Evolutionary conservation across 1,140 invertebrate genomes (phyloP).

Genomic region (Wiebesia pumilae): DNA sequence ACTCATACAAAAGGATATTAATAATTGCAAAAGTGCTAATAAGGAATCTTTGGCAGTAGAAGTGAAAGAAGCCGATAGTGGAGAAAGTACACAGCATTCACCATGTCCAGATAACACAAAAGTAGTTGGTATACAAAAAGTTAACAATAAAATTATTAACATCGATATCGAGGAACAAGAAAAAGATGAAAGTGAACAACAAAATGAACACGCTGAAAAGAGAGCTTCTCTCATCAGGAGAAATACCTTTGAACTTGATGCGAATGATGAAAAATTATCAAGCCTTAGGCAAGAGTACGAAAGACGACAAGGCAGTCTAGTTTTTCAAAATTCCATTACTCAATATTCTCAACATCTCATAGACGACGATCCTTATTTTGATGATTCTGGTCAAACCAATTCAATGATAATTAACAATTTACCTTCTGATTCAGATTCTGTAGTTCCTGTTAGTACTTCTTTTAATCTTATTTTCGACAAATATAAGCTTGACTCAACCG

Average conservation of each 20-base stretch:
- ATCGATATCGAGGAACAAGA: conserved; percentile 6
- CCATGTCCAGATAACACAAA: conserved; percentile 69
- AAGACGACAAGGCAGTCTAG: conserved; percentile 76
- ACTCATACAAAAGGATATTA: neutral
- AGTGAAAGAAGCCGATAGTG: conserved; percentile 72
- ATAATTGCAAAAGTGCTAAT: conserved; percentile 55
- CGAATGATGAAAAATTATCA: conserved; percentile 69
- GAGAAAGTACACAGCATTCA: conserved; percentile 70
- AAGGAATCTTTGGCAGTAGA: conserved; percentile 70
- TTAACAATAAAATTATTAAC: neutral
- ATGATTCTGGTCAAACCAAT: conserved; percentile 12
- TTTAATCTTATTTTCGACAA: conserved; percentile 55
- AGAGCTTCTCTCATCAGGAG: conserved; percentile 72
- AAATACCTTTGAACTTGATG: conserved; percentile 75
- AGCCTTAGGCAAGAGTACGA: conserved; percentile 73
- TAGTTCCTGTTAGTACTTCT: neutral
- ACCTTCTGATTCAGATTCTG: neutral
- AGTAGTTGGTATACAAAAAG: conserved; percentile 30
- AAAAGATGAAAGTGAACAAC: neutral
- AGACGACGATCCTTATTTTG: conserved; percentile 65
- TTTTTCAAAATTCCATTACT: conserved; percentile 79
- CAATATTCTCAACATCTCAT: conserved; percentile 76
- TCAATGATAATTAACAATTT: neutral
- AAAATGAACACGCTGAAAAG: conserved; percentile 52
- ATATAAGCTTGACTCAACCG: conserved; percentile 56